Evolutionary conservation across 2,888 invertebrate species (phyloP).

Genomic region (Rhingia rostrata): DNA sequence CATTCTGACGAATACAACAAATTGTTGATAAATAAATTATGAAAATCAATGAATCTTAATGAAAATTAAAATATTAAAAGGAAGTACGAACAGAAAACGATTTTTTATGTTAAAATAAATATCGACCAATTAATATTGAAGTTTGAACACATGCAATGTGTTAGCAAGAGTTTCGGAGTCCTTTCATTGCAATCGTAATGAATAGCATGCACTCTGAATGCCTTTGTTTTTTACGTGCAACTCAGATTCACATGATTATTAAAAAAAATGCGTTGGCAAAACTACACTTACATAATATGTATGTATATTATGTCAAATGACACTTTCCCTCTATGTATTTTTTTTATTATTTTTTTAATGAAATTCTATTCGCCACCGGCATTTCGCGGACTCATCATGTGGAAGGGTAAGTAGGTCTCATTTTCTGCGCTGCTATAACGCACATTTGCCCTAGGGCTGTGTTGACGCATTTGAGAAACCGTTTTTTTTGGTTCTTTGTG

Average conservation of each 20-base stretch:
- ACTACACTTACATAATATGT: background rate
- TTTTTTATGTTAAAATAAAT: too few species aligned
- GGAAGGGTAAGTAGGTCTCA: constrained; percentile 54
- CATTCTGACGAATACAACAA: too few species aligned
- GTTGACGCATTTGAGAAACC: constrained; percentile 54
- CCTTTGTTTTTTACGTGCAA: constrained; percentile 1
- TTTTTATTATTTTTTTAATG: constrained; percentile 48
- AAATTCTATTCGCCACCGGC: constrained; percentile 52
- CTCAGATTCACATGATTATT: constrained; percentile 14
- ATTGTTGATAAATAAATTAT: too few species aligned
- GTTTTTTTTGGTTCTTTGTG: constrained; percentile 43
- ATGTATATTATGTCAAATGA: background rate
- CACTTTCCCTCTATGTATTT: background rate
- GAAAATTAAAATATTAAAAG: too few species aligned
- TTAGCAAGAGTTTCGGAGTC: too few species aligned
- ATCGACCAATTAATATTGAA: too few species aligned
- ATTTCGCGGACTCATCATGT: constrained; percentile 47
- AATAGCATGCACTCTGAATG: background rate
- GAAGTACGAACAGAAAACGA: too few species aligned
- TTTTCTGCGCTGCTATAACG: constrained; percentile 21
- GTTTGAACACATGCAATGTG: too few species aligned
- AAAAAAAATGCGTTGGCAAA: constrained; percentile 54
- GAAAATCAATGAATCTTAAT: too few species aligned
- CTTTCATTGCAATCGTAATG: too few species aligned
- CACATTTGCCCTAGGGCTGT: constrained; percentile 30